Evolutionary conservation across 2,113 vertebrate genomes (phyloP), one percentile per base, ranked within the genome.

Genomic region (Odontophorus gujanensis): DNA sequence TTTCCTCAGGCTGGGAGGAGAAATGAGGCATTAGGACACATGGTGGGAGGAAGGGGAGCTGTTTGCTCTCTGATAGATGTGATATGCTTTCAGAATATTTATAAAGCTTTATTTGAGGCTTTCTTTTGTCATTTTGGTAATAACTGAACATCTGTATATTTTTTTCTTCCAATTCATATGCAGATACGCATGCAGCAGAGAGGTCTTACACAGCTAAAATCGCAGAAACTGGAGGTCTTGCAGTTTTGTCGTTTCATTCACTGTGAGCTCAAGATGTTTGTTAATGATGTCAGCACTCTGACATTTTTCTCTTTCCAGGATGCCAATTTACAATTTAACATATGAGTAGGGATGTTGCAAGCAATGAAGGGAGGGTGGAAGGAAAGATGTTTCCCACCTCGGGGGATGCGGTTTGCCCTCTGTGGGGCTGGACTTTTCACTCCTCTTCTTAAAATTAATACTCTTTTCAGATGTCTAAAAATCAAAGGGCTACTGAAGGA

Each of bases 321-420:
- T 71, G 32, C 73, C 80, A 78, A 85, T 87, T 82, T 72, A 74
- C 25, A 38, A 63, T 91, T 83, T 90, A 77, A 74, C 66, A n/a
- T 9, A 13, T 14, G 53, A 43, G 28, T 28, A 71, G 19, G 42
- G 20, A 55, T 78, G 17, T 63, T 47, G 28, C 25, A 38, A 34
- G 14, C 53, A 50, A 24, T 45, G 51, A 17, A 79, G 26, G 15
- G 11, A 47, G 68, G 36, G 42, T 83, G 32, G 34, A 85, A 7
- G 34, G 34, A 71, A 71, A 71, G 47, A 34, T 38, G 18, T 93
- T 83, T 75, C 22, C 28, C 38, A 61, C 57, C 47, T 53, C 19
- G 43, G 30, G 16, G 38, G 2, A 10, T 82, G 8, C 21, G 77
- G 42, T 22, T 65, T 84, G 48, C 34, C 22, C 68, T 81, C 59